These are phyloP conservation scores for Exephanes ischioxanthus DNA, from an alignment of 2,888 invertebrate genomes.

Conservation along the genomic window DNA sequence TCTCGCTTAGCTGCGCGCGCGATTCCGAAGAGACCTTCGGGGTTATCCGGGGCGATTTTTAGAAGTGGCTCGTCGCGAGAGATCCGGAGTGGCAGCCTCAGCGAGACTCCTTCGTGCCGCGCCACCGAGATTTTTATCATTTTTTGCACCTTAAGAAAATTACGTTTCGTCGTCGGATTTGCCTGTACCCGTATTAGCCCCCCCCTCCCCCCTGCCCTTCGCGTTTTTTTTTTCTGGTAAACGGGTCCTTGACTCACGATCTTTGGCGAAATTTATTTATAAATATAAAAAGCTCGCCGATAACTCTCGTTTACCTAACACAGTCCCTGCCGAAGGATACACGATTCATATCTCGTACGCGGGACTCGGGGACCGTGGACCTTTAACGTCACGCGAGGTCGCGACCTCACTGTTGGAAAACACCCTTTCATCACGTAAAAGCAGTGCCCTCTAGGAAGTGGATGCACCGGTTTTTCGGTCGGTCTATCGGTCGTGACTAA, in stretches of 20 bases:
- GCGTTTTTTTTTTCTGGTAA: not conserved
- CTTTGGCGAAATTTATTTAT: slow-evolving; percentile 37
- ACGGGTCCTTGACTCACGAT: slow-evolving; percentile 46
- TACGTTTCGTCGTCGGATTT: slow-evolving; percentile 35
- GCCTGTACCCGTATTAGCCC: too few relatives aligned
- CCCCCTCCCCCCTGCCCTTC: not conserved
- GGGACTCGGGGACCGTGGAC: not conserved
- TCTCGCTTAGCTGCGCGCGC: not conserved
- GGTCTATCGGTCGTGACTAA: too few relatives aligned
- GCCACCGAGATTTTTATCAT: slow-evolving; percentile 42
- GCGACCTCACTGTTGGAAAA: not conserved
- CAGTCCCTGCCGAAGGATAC: slow-evolving; percentile 19
- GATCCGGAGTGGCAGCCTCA: slow-evolving; percentile 21
- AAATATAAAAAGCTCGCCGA: not conserved
- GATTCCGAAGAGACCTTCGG: slow-evolving; percentile 6
- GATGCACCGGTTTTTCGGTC: not conserved
- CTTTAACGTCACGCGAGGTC: slow-evolving; percentile 19
- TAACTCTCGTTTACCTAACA: not conserved
- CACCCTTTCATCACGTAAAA: not conserved
- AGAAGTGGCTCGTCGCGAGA: slow-evolving; percentile 25
- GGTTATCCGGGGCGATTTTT: slow-evolving; percentile 24
- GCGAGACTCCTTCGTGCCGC: slow-evolving; percentile 43
- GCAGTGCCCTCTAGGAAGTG: not conserved
- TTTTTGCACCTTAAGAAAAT: slow-evolving; percentile 35
- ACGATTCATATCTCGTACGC: slow-evolving; percentile 22